Evolutionary conservation across 2,888 invertebrate species (phyloP), one percentile per base, ranked within the genome.

Genomic region (Frankliniella fusca): DNA sequence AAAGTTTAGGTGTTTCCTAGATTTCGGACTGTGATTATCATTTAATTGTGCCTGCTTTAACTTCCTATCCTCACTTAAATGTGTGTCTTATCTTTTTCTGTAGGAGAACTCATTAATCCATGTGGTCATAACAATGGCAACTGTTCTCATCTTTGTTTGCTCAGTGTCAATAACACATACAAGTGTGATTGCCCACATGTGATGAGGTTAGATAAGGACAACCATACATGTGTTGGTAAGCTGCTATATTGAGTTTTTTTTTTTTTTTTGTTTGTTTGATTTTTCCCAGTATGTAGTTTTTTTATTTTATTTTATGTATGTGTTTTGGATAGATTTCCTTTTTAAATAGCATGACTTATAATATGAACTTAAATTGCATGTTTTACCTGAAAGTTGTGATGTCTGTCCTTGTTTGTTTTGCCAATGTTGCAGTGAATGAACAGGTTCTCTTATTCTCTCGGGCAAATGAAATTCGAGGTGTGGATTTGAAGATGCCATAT

Each of bases 131-230:
- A 91, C 86, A 94, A 94, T 88, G 95, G 94, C 28, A 92, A 92
- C 84, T 95, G 95, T 87, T 94, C 95, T 76, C 96, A 95, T 90
- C 90, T 95, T 81, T 95, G 96, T 87, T 89, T 96, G 83, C 87
- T 95, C 81, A 93, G 92, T 86, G 89, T 92, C 20, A 91, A 93
- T 84, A 88, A 88, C 48, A 91, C 90, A 12, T 92, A 91, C 85
- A 90, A 90, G 84, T 96, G 96, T 88, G 95, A 94, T 84, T 96
- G 96, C 87, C 96, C 96, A 28, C 96, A 97, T 89, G 92, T 96
- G 81, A 96, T 95, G 94, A 92, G 93, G 79, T 89, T 97, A 49
- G 91, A 91, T 83, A 84, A 87, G 0, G 93, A 95, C 87, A 89
- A 91, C 82, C 89, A 88, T 85, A 93, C 92, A n/a, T 94, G 94